These are phyloP conservation scores for Platyrinchus mystaceus DNA, from an alignment of 2,797 vertebrate species.

Conservation along the genomic window DNA sequence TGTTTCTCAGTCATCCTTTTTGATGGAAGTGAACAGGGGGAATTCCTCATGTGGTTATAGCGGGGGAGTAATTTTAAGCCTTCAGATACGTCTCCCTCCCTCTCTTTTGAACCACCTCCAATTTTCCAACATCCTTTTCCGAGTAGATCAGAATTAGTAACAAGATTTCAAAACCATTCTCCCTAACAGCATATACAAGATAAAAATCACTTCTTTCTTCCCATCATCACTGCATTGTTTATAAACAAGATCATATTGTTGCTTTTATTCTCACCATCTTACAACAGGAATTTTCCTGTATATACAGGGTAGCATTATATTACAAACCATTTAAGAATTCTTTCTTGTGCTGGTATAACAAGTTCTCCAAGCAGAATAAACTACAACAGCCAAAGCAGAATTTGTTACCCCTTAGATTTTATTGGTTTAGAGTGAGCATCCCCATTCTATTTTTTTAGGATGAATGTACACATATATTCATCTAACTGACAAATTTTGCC, in stretches of 20 bases:
- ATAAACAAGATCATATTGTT: not conserved
- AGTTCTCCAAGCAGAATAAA: not conserved
- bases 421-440: not conserved
- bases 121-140: slow-evolving; percentile 14
- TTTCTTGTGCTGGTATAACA: not conserved
- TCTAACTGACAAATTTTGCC: not conserved
- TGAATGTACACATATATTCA: not conserved
- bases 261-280: not conserved
- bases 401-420: not conserved
- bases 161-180: not conserved
- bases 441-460: not conserved
- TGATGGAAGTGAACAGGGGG: not conserved
- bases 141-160: not conserved
- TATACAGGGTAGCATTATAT: not conserved
- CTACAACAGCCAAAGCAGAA: not conserved
- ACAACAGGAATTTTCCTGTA: not conserved
- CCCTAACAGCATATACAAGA: not conserved
- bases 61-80: slow-evolving; percentile 1
- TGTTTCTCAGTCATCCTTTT: not conserved
- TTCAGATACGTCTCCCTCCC: not conserved
- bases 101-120: slow-evolving; percentile 1
- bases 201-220: slow-evolving; percentile 3
- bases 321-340: not conserved
- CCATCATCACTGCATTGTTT: not conserved
- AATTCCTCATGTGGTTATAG: slow-evolving; percentile 2